Conservation (phyloP, 2,113 vertebrate genomes). For the Talpa occidentalis region DNA sequence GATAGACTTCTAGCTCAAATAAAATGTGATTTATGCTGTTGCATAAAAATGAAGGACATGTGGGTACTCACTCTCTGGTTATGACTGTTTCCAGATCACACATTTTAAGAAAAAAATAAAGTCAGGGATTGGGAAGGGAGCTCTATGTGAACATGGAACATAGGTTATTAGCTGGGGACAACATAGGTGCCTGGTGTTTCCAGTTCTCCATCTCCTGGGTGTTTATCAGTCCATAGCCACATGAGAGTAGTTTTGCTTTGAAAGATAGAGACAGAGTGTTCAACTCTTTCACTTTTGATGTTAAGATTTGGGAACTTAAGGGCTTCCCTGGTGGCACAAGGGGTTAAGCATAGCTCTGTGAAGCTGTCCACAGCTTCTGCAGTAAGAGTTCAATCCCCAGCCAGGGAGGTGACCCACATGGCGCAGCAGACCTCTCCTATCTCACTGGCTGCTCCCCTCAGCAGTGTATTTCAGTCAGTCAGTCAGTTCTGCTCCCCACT, state of each 20-base stretch:
- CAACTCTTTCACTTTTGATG: background rate
- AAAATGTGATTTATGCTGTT: slow-evolving; percentile 52
- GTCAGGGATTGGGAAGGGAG: too few relatives aligned
- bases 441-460: too few relatives aligned
- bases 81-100: slow-evolving; percentile 17
- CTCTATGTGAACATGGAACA: background rate
- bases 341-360: too few relatives aligned
- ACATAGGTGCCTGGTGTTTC: background rate
- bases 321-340: too few relatives aligned
- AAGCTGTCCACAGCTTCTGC: too few relatives aligned
- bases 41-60: background rate
- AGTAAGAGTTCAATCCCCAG: too few relatives aligned
- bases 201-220: background rate
- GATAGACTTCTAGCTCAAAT: slow-evolving; percentile 38
- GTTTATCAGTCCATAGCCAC: background rate
- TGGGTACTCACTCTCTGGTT: background rate
- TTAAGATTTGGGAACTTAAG: slow-evolving; percentile 5
- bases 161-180: background rate
- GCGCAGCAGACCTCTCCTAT: too few relatives aligned
- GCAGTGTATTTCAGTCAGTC: too few relatives aligned
- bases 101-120: background rate
- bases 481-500: too few relatives aligned
- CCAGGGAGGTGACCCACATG: too few relatives aligned
- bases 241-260: background rate
- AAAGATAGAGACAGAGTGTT: background rate